Conservation (phyloP, 2,888 invertebrate genomes). For the Sphaeridia pumilis region DNA sequence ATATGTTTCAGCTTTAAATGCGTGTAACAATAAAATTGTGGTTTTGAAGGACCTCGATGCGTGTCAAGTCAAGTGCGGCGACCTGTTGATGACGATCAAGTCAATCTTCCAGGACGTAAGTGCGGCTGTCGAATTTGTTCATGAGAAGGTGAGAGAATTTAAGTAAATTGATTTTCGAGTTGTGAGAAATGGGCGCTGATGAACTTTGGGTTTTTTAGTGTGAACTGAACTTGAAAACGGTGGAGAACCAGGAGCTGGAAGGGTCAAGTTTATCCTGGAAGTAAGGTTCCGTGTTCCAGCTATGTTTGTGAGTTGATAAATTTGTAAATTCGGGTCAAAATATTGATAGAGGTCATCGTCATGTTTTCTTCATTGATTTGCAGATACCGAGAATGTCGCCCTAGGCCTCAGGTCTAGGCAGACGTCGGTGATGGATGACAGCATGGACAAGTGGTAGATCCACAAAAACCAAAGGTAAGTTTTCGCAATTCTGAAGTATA, state of each 20-base stretch:
- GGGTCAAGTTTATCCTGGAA: conserved; percentile 65
- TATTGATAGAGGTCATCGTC: background rate
- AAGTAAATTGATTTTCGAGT: background rate
- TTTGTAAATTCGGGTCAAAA: background rate
- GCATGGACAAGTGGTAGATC: conserved; percentile 14
- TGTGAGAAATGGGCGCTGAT: background rate
- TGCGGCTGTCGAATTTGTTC: conserved; percentile 74
- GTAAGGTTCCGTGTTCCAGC: conserved; percentile 84
- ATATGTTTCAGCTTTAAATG: too few relatives aligned
- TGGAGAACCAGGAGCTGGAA: conserved; percentile 66
- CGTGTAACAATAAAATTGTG: background rate
- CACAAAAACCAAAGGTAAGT: conserved; percentile 7
- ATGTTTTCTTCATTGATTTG: conserved; percentile 10
- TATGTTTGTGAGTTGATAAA: conserved; percentile 56
- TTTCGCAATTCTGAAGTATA: background rate
- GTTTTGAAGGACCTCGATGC: conserved; percentile 51
- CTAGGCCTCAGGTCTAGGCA: conserved; percentile 48
- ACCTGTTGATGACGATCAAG: conserved; percentile 91
- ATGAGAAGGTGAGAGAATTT: conserved; percentile 44
- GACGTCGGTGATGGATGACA: conserved; percentile 38
- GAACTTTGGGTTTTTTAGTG: conserved; percentile 49
- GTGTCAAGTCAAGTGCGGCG: conserved; percentile 82
- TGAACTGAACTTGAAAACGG: conserved; percentile 79
- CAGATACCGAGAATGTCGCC: conserved; percentile 59
- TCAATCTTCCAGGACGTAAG: conserved; percentile 97